These are phyloP conservation scores for Callipepla squamata DNA, from an alignment of 2,113 vertebrate species.

Conservation along the genomic window DNA sequence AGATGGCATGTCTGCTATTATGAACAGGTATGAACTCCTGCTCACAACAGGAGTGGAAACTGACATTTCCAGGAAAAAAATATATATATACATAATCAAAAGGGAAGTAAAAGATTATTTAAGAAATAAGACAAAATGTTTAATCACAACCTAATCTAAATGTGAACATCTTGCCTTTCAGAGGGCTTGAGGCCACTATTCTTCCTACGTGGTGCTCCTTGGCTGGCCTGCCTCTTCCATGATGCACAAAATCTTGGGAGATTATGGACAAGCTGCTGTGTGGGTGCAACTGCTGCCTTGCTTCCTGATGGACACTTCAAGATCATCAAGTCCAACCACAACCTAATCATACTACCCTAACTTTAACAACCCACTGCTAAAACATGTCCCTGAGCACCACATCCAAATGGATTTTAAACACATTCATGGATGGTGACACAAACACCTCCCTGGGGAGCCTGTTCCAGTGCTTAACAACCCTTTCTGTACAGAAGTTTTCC, in stretches of 20 bases:
- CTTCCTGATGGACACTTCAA: background rate
- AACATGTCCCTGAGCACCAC: too few species aligned
- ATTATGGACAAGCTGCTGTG: background rate
- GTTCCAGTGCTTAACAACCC: too few species aligned
- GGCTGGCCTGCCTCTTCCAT: background rate
- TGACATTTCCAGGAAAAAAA: background rate
- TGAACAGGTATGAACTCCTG: background rate
- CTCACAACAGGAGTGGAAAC: background rate
- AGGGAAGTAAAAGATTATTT: background rate
- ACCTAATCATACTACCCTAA: too few species aligned
- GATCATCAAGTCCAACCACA: too few species aligned
- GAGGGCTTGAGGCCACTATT: background rate
- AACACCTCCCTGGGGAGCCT: too few species aligned
- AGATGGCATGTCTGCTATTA: background rate
- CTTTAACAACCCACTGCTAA: too few species aligned
- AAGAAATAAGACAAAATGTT: background rate
- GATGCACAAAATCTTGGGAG: background rate
- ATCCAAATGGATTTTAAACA: too few species aligned
- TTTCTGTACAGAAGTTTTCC: too few species aligned
- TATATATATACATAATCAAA: background rate
- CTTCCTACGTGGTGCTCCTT: background rate
- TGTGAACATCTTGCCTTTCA: background rate
- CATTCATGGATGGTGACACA: too few species aligned
- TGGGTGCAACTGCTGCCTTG: background rate
- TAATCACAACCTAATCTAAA: background rate